Evolutionary conservation across 2,113 vertebrate genomes (phyloP), one percentile per base, ranked within the genome.

Genomic region (Sterrhoptilus dennistouni): DNA sequence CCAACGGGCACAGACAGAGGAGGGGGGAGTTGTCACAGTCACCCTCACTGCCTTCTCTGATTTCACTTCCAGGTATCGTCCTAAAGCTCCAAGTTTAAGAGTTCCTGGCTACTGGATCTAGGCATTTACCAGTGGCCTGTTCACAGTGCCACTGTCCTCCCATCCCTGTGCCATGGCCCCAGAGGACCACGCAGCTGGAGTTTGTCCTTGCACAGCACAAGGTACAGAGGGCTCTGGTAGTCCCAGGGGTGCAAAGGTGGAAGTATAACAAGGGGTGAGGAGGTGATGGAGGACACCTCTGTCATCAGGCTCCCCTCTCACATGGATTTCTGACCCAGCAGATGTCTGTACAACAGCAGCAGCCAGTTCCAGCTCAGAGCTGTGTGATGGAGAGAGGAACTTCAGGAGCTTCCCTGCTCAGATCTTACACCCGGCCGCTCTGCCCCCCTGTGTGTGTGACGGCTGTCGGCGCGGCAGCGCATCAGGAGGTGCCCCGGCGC

Each of bases 1-100:
- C 0, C 0, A 24, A 70, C 0, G 0, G 25, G 38, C 36, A 74
- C 1, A 2, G 44, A 18, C 25, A 64, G n/a, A 61, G 68, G 4
- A 77, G 7, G 12, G 27, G 27, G 21, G 14, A 59, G 1, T 6
- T 44, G 57, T 29, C 74, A 75, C 56, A 75, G 70, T 21, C 0
- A 0, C 22, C 22, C 33, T 65, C 80, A n/a, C 57, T 40, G 60
- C 15, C 74, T 74, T 49, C 38, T 83, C 63, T 44, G 14, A 17
- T 57, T 83, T 65, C 42, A 25, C 42, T 74, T 53, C 35, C 64
- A 74, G 38, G 14, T 35, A 59, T 59, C 66, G 61, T 78, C 29
- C 85, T 75, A 45, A 53, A 79, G 22, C 17, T 84, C 57, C 31
- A 59, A 40, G 38, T 71, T 66, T 24, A 74, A 42, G 21, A 78